These are phyloP conservation scores for Melinaea marsaeus DNA, from an alignment of 2,888 invertebrate species.

Conservation along the genomic window DNA sequence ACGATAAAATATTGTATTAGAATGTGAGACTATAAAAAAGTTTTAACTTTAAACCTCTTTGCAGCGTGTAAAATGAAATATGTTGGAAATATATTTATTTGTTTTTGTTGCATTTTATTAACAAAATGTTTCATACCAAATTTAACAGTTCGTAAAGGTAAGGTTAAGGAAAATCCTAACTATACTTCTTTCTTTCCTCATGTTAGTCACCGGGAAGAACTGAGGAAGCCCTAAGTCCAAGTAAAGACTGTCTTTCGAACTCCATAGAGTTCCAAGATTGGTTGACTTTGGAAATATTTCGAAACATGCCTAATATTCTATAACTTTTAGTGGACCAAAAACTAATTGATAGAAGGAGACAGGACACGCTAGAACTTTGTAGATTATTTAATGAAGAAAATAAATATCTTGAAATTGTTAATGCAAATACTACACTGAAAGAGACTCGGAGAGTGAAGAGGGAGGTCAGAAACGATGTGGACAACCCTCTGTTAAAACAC, in stretches of 20 bases:
- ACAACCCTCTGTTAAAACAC: conserved; percentile 29
- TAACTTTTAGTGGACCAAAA: conserved; percentile 51
- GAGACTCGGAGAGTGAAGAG: conserved; percentile 21
- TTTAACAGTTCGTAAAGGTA: conserved; percentile 46
- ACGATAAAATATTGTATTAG: not conserved
- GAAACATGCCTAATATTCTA: not conserved
- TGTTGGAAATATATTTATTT: conserved; percentile 30
- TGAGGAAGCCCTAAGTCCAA: no score
- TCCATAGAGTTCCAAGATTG: no score
- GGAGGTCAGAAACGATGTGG: conserved; percentile 21
- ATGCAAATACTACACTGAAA: conserved; percentile 4
- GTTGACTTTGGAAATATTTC: no score
- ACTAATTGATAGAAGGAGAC: conserved; percentile 56
- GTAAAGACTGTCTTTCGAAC: no score
- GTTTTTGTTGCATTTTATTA: conserved; percentile 36
- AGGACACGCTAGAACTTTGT: conserved; percentile 66
- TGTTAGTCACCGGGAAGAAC: no score
- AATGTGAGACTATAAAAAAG: conserved; percentile 6
- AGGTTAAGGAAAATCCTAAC: not conserved
- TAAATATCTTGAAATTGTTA: conserved; percentile 29
- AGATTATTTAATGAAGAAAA: conserved; percentile 55
- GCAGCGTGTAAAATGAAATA: conserved; percentile 34
- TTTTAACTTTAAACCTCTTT: conserved; percentile 8
- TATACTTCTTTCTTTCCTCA: no score
- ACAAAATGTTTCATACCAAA: conserved; percentile 47